These are phyloP conservation scores for Stichopus horrens DNA, from an alignment of 53 echinoderm and acorn worm species.

Conservation along the genomic window DNA sequence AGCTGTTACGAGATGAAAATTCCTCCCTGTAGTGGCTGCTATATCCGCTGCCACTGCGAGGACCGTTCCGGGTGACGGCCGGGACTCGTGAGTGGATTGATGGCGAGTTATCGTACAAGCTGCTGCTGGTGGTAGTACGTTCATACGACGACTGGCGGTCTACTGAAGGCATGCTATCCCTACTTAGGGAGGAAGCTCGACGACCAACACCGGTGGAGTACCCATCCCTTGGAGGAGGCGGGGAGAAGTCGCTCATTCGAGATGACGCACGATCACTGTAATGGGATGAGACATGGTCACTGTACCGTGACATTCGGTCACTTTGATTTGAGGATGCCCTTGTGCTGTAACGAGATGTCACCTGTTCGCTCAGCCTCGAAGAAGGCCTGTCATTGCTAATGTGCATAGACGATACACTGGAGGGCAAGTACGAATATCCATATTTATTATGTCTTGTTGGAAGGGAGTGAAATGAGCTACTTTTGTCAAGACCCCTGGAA, in stretches of 20 bases:
- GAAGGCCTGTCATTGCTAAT: neutral
- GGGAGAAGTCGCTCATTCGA: conserved; percentile 16
- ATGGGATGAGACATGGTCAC: conserved; percentile 12
- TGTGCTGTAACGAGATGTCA: neutral
- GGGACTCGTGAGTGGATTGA: conserved; percentile 24
- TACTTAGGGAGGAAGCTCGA: conserved; percentile 19
- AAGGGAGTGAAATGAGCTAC: neutral
- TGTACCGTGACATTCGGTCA: conserved; percentile 2
- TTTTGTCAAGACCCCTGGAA: neutral
- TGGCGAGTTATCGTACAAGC: conserved; percentile 14
- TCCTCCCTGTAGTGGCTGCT: neutral
- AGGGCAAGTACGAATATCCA: conserved; percentile 10
- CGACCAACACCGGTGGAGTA: neutral
- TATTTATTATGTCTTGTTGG: conserved; percentile 10
- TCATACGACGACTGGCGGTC: neutral
- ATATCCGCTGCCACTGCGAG: neutral
- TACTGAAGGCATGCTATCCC: conserved; percentile 9
- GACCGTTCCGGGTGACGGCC: neutral
- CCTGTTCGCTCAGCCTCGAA: conserved; percentile 1
- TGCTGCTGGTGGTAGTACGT: neutral
- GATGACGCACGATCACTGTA: conserved; percentile 2
- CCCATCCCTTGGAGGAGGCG: neutral
- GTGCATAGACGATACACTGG: neutral
- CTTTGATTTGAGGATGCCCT: conserved; percentile 12
- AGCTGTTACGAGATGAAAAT: conserved; percentile 9